These are phyloP conservation scores for Dryococelus australis DNA, from an alignment of 2,888 invertebrate genomes.

Conservation along the genomic window DNA sequence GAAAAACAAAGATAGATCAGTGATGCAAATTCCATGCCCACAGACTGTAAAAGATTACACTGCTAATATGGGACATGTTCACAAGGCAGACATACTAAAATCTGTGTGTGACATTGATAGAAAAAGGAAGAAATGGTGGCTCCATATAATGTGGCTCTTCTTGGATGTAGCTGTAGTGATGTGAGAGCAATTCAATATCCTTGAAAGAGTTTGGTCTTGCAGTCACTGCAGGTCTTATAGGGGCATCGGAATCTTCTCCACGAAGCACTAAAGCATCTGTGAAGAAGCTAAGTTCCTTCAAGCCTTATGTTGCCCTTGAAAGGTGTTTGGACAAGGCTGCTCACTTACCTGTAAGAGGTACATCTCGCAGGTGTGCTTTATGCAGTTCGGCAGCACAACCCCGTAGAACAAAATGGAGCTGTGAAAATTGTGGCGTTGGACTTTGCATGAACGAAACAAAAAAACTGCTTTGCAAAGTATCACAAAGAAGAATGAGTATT, in stretches of 20 bases:
- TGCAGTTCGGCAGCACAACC: slow-evolving; percentile 44
- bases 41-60: slow-evolving; percentile 50
- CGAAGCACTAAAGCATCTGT: slow-evolving; percentile 6
- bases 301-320: slow-evolving; percentile 37
- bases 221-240: slow-evolving; percentile 41
- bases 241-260: no score
- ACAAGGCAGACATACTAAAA: slow-evolving; percentile 52
- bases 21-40: slow-evolving; percentile 48
- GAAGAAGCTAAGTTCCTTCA: neutral
- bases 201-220: slow-evolving; percentile 28
- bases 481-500: slow-evolving; percentile 25
- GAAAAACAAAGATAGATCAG: slow-evolving; percentile 47
- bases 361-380: no score
- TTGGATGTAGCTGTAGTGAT: slow-evolving; percentile 47
- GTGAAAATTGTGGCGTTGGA: slow-evolving; percentile 44
- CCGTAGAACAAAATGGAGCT: slow-evolving; percentile 47
- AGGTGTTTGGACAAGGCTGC: slow-evolving; percentile 43
- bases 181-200: slow-evolving; percentile 36
- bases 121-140: slow-evolving; percentile 54
- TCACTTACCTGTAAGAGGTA: slow-evolving; percentile 46
- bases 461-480: slow-evolving; percentile 39
- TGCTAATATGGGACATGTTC: slow-evolving; percentile 52
- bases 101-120: slow-evolving; percentile 50
- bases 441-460: slow-evolving; percentile 44
- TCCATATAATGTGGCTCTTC: slow-evolving; percentile 50